Evolutionary conservation across 2,888 invertebrate genomes (phyloP).

Genomic region (Hofmannophila pseudospretella): DNA sequence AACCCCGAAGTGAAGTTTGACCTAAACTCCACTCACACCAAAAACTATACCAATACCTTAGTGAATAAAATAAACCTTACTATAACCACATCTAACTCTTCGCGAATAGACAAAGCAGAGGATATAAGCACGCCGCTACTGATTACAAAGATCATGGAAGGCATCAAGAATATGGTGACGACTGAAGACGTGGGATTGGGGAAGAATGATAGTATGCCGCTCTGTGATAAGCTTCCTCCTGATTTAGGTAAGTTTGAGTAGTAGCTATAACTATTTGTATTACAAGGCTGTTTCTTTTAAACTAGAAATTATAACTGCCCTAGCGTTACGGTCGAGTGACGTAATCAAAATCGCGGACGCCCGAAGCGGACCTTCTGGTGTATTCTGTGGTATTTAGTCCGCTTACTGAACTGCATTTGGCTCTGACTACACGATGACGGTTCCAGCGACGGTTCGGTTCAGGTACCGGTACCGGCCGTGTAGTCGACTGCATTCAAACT

Average conservation of each 20-base stretch:
- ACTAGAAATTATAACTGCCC: too few species aligned
- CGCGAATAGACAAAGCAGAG: neutral
- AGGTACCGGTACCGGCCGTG: too few species aligned
- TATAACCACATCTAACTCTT: neutral
- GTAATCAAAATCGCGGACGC: too few species aligned
- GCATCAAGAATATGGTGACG: conserved; percentile 42
- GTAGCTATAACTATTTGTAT: too few species aligned
- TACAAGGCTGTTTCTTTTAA: too few species aligned
- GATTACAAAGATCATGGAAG: conserved; percentile 46
- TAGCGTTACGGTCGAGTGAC: too few species aligned
- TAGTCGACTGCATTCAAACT: too few species aligned
- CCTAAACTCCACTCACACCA: conserved; percentile 18
- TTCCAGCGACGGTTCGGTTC: too few species aligned
- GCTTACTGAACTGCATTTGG: too few species aligned
- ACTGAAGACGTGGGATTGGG: conserved; percentile 40
- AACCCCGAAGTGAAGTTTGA: conserved; percentile 26
- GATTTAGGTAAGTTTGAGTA: conserved; percentile 82
- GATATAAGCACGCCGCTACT: conserved; percentile 33
- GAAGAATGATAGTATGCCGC: conserved; percentile 42
- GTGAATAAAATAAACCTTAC: neutral
- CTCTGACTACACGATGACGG: too few species aligned
- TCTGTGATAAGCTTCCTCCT: conserved; percentile 80
- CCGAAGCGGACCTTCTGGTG: too few species aligned
- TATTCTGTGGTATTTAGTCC: too few species aligned
- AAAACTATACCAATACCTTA: conserved; percentile 21